Evolutionary conservation across 2,113 vertebrate species (phyloP), one percentile per base, ranked within the genome.

Genomic region (Saccopteryx bilineata): DNA sequence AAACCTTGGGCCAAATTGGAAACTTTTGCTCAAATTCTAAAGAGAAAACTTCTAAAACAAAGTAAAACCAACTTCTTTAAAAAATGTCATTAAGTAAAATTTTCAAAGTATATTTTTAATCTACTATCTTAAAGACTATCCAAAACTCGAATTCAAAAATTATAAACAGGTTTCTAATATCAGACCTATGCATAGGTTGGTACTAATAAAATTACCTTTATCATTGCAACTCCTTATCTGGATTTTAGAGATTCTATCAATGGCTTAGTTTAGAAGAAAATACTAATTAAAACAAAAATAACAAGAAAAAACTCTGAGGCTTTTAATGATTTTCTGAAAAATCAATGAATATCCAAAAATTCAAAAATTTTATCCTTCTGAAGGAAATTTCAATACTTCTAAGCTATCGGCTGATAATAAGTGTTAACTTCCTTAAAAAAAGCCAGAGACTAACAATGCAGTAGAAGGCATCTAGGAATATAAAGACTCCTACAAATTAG

Each of bases 221-320:
- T 6, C 3, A 94, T 2, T 78, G 17, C 9, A 85, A 84, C 87
- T 4, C 2, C 24, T 85, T 93, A 93, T 87, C 33, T 63, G 14
- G 28, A 90, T 76, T 88, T 95, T 78, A 68, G 11, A 78, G 54
- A 82, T 50, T 93, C 48, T 68, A 69, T 60, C 61, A 91, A 52
- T 79, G 86, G 52, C 46, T 83, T 69, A 91, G 93, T 75, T 95
- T 91, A 75, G 39, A 76, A 94, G 23, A 5, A 88, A 83, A 87
- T 90, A 56, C 7, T 31, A 95, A 90, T 90, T 68, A 54, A 93
- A 95, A 91, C 66, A 7, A 84, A 88, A 95, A 93, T 48, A 84
- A 76, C 6, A 75, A 87, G 33, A 78, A 86, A 61, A 94, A 92
- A 58, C 6, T 54, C 3, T 52, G 65, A 91, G 13, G 6, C 5